These are phyloP conservation scores for Phymanthus crucifer DNA, from an alignment of 92 coral and sea anemone genomes.

Conservation along the genomic window DNA sequence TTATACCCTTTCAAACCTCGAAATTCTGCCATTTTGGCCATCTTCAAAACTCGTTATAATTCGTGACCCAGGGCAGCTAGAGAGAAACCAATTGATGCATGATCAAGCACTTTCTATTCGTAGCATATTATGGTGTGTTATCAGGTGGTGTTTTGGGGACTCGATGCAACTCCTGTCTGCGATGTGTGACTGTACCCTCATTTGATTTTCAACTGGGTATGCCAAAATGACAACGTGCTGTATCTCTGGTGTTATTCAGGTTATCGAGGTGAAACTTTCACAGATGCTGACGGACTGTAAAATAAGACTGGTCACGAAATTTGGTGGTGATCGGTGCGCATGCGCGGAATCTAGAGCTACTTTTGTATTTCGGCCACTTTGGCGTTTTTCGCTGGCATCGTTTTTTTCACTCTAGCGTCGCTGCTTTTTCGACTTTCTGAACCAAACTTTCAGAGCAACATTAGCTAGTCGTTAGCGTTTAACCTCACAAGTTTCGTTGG, in stretches of 20 bases:
- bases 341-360: not conserved
- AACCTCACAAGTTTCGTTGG: not conserved
- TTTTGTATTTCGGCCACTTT: not conserved
- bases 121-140: too few relatives aligned
- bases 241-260: constrained; percentile 5
- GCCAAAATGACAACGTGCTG: not conserved
- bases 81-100: too few relatives aligned
- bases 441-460: not conserved
- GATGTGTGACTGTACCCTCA: not conserved
- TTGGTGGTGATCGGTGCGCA: constrained; percentile 1
- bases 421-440: not conserved
- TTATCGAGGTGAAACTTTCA: not conserved
- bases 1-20: too few relatives aligned
- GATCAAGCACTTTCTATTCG: too few relatives aligned
- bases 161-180: too few relatives aligned
- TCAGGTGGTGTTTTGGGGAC: too few relatives aligned
- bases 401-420: not conserved
- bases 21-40: too few relatives aligned
- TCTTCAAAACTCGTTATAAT: too few relatives aligned
- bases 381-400: constrained; percentile 3
- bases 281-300: not conserved
- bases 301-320: not conserved
- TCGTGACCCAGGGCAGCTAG: too few relatives aligned
- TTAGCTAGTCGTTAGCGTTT: not conserved
- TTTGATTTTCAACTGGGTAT: not conserved